phyloP scores from a whole-genome alignment of 2,888 invertebrate genomes.

The Helleia helle region DNA sequence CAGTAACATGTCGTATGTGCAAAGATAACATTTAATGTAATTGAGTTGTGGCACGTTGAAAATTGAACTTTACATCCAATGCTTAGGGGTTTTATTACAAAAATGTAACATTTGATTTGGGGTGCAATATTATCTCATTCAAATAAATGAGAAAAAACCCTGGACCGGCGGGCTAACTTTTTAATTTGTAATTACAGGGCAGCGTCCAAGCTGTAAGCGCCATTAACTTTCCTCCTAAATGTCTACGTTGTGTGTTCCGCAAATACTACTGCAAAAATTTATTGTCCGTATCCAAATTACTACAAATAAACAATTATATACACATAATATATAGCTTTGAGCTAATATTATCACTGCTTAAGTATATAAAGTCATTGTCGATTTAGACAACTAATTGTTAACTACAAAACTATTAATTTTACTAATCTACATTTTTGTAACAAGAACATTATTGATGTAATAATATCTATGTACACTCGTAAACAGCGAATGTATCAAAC shows the following conservation, averaged over 20 bases:
- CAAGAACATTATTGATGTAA: too few species aligned
- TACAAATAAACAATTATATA: neutral
- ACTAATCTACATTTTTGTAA: too few species aligned
- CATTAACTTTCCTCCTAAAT: conserved; percentile 70
- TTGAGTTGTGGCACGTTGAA: conserved; percentile 32
- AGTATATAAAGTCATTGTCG: too few species aligned
- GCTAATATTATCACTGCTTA: too few species aligned
- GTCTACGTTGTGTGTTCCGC: conserved; percentile 48
- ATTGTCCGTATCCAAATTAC: conserved; percentile 46
- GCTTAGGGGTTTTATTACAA: conserved; percentile 25
- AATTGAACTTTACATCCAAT: conserved; percentile 27
- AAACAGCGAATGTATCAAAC: too few species aligned
- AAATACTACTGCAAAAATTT: conserved; percentile 44
- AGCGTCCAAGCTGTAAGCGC: conserved; percentile 66
- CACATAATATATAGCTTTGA: too few species aligned
- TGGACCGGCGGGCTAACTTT: conserved; percentile 64
- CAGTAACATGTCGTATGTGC: conserved; percentile 54
- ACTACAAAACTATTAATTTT: too few species aligned
- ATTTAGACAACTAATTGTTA: too few species aligned
- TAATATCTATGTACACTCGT: too few species aligned
- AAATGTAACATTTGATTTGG: conserved; percentile 32
- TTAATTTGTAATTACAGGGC: conserved; percentile 74
- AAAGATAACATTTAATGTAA: conserved; percentile 63
- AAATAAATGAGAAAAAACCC: conserved; percentile 69
- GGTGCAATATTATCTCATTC: conserved; percentile 66